Evolutionary conservation across 2,113 vertebrate genomes (phyloP), one percentile per base, ranked within the genome.

Genomic region (Sinosuthora webbiana): DNA sequence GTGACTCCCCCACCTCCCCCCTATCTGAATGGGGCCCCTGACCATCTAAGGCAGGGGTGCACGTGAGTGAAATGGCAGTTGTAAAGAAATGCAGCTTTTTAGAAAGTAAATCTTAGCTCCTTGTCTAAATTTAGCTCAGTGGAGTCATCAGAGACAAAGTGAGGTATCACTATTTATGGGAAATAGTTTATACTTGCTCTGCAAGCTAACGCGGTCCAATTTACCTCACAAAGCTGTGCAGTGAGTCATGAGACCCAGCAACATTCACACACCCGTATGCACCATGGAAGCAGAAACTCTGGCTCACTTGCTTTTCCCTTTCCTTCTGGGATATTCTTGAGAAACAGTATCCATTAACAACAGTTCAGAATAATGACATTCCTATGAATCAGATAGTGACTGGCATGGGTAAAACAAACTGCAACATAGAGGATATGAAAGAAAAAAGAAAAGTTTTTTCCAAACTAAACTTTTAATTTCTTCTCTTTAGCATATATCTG

Each of bases 191-290:
- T 50, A 91, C 65, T 86, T 37, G 82, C 68, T 89, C 52, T 74
- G 75, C 91, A 93, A 86, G 80, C 75, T 63, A 60, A 67, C 0
- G 0, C 65, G 57, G 83, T 44, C 57, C 75, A 74, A 73, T 65
- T 89, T 42, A 67, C 85, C 71, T 90, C 90, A 63, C 76, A 87
- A 62, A 79, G 82, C 91, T 42, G 57, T 35, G 78, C 67, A 41
- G 91, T 95, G 91, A 95, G 78, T 95, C 95, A 94, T 8, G 74
- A 76, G 65, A 70, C 75, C 82, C 75, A 63, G 93, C 63, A 90
- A 60, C 76, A 17, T 23, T 57, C 93, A 80, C 82, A 88, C 57
- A 27, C 67, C 87, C 78, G 6, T 39, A n/a, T 2, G 27, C 57
- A 79, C 59, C 13, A 45, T 1, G 17, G 91, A 90, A 90, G 71